Percentiles rank a stretch among this genome's conserved stretches.
Evolutionary conservation across 1,140 invertebrate species (phyloP).

Genomic region (Papilio aristodemus): DNA sequence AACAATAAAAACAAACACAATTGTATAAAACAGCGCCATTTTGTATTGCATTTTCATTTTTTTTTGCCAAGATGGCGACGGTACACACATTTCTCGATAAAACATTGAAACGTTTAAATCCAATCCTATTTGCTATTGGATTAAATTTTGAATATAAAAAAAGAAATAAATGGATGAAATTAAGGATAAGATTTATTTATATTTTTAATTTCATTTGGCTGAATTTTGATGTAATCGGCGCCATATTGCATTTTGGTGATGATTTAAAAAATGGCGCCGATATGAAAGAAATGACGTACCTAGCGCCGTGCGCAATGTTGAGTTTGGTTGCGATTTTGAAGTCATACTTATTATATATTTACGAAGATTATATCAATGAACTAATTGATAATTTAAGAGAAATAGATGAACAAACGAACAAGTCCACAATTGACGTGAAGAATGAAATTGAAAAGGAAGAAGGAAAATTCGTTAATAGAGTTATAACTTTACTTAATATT

Average conservation of each 20-base stretch:
- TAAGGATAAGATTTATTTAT: conserved; percentile 36
- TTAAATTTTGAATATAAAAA: conserved; percentile 37
- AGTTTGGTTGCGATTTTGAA: conserved; percentile 38
- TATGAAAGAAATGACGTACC: conserved; percentile 43
- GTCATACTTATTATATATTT: conserved; percentile 31
- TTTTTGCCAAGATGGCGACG: not conserved
- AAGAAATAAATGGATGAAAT: conserved; percentile 4
- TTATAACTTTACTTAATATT: conserved; percentile 40
- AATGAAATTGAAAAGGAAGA: conserved; percentile 38
- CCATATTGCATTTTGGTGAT: conserved; percentile 34
- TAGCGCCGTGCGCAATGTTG: conserved; percentile 40
- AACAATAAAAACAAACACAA: not conserved
- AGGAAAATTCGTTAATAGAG: conserved; percentile 39
- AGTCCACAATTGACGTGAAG: conserved; percentile 12
- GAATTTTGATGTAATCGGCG: conserved; percentile 36
- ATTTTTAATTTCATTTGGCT: conserved; percentile 44
- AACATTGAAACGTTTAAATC: conserved; percentile 39
- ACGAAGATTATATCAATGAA: conserved; percentile 35
- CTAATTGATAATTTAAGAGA: conserved; percentile 37
- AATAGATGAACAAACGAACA: conserved; percentile 35
- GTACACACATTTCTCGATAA: conserved; percentile 33
- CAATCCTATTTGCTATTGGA: conserved; percentile 35
- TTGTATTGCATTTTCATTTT: not conserved
- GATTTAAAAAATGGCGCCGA: conserved; percentile 35
- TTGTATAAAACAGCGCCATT: conserved; percentile 18